Conservation (phyloP, 2,113 vertebrate species). For the Cyphomyrus discorhynchus region DNA sequence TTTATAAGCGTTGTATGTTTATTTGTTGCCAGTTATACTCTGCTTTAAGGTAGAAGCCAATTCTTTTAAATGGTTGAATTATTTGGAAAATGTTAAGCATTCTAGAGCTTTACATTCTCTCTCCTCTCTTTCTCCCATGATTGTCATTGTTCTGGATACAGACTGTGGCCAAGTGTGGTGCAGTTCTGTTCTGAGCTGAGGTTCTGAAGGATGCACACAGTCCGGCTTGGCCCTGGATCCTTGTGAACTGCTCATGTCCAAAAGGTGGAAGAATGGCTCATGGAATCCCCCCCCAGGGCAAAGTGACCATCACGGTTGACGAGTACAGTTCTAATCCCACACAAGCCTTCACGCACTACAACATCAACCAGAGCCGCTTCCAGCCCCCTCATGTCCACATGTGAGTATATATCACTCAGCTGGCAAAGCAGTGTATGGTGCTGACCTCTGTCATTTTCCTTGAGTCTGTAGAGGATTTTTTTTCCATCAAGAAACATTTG, state of each 20-base stretch:
- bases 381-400: constrained; percentile 97
- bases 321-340: constrained; percentile 98
- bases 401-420: constrained; percentile 68
- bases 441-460: background rate
- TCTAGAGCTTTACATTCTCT: background rate
- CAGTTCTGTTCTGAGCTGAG: constrained; percentile 50
- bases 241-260: constrained; percentile 87
- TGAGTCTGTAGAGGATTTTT: background rate
- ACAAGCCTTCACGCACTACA: constrained; percentile 97
- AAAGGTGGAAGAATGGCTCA: constrained; percentile 89
- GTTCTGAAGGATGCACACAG: constrained; percentile 74
- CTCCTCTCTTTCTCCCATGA: background rate
- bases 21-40: background rate
- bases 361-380: constrained; percentile 99
- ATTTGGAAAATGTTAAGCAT: background rate
- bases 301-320: constrained; percentile 93
- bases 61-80: background rate
- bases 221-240: constrained; percentile 64
- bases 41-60: background rate
- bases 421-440: background rate
- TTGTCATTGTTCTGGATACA: constrained; percentile 40
- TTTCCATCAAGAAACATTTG: background rate
- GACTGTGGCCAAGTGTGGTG: constrained; percentile 58
- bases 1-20: background rate
- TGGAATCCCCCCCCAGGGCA: constrained; percentile 89